Base-by-base conservation (phyloP, 2,888 invertebrate species). In the Lomographa bimaculata region DNA sequence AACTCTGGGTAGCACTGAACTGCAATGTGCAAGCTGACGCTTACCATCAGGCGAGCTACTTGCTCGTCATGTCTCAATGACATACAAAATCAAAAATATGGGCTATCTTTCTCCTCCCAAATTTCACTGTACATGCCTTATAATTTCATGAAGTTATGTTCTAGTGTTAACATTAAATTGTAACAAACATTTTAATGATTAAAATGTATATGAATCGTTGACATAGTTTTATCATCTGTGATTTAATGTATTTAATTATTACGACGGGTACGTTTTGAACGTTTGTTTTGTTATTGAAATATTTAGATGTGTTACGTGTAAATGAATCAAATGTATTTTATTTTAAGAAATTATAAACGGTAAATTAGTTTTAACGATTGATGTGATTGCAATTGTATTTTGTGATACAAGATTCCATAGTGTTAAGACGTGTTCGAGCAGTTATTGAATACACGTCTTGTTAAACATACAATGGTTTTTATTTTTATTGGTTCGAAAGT, bases 201-300 rank as follows among this genome's bases (percentile, higher is more conserved):
- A 7, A 36, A 36, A n/a, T n/a, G n/a, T n/a, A n/a, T n/a, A n/a
- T n/a, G n/a, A n/a, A n/a, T n/a, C 1, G 38, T 45, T 42, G 39
- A 30, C 20, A 30, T 45, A 36, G 46, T 50, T 46, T 35, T 32
- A 23, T 37, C 34, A 46, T 46, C 46, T 51, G 51, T 51, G 51
- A 52, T 52, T 43, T 41, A 33, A 41, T 48, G 34, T 51, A 43
- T 49, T 48, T 45, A 29, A 39, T 44, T 27, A 20, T 19, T 5
- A 6, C 28, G 27, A 46, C 12, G 28, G 24, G 26, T 17, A 18
- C 26, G 23, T 38, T 16, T 7, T 8, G 5, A 10, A 24, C 32
- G 10, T 11, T 25, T 38, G n/a, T 29, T 24, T 42, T 24, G 18
- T 29, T n/a, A 9, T 11, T 10, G 7, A 12, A 12, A 7, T 29